Base-by-base conservation (phyloP, 2,797 vertebrate species). In the Oreortyx pictus region DNA sequence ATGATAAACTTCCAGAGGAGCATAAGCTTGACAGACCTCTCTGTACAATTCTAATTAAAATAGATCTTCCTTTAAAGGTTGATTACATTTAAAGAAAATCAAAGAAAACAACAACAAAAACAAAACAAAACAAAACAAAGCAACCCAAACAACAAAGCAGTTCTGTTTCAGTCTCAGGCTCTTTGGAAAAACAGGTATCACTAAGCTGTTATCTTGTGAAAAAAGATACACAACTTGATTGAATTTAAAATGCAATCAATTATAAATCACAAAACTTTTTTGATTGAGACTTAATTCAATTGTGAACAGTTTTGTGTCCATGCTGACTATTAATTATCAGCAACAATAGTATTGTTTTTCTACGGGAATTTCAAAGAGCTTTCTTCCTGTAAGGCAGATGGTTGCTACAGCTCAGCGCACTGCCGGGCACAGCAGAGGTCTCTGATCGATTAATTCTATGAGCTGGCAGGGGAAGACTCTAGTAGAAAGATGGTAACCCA, bases 21-120 rank as follows among this genome's bases (percentile, higher is more conserved):
- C 23, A 44, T 3, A 17, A 83, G 60, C 47, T 86, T 94, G 89
- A 91, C 77, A 90, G 89, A 89, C 43, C n/a, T 92, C 0, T 2
- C 49, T 79, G 49, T 88, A 83, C 85, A 73, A 80, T 71, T 95
- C 82, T 86, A 88, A 89, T 84, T 93, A 68, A 92, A 92, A 92
- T 67, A 73, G 64, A 84, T 74, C 74, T 89, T 83, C 43, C 39
- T 67, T 89, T 92, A 49, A 93, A 89, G 76, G 33, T 76, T 9
- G 0, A 86, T 93, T 75, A 33, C 8, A 33, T 80, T 68, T 46
- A 76, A 73, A 59, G 43, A 82, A 65, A 16, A 80, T 64, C 57
- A 43, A 82, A 77, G 17, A 56, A 44, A 19, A 22, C 5, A 4
- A 31, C 25, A 29, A 52, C 25, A 3, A 52, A 6, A 27, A 27